phyloP scores from a whole-genome alignment of 2,797 vertebrate species.

The Synaphobranchus kaupii region DNA sequence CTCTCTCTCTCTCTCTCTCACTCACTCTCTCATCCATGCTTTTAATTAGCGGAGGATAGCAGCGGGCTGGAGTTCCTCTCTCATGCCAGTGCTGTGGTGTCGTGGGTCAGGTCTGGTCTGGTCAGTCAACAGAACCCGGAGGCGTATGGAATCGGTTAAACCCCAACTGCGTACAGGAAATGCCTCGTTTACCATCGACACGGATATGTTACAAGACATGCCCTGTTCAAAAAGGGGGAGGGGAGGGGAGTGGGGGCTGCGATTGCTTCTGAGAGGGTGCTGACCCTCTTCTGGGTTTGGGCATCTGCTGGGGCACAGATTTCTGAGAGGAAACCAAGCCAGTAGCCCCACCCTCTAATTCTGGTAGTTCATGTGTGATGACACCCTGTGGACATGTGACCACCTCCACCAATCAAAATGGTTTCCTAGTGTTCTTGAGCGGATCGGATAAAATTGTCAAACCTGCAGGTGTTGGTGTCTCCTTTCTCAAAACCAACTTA shows the following conservation, averaged over 20 bases:
- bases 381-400: not conserved
- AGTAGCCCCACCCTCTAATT: not conserved
- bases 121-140: constrained; percentile 12
- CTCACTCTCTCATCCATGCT: constrained; percentile 41
- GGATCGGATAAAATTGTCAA: not conserved
- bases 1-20: constrained; percentile 27
- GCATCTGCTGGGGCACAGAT: not conserved
- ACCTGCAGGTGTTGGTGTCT: not conserved
- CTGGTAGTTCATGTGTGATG: not conserved
- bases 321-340: not conserved
- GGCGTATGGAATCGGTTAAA: constrained; percentile 20
- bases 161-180: constrained; percentile 26
- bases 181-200: constrained; percentile 28
- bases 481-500: no score
- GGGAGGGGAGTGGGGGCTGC: not conserved
- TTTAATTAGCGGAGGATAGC: constrained; percentile 36
- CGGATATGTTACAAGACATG: constrained; percentile 7
- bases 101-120: constrained; percentile 22
- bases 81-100: constrained; percentile 42
- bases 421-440: not conserved
- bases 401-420: not conserved
- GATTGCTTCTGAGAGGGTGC: constrained; percentile 1
- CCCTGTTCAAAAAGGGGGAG: not conserved
- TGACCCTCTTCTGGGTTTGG: not conserved
- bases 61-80: constrained; percentile 32